Conservation (phyloP, 2,888 invertebrate genomes). For the Nemurella pictetii region DNA sequence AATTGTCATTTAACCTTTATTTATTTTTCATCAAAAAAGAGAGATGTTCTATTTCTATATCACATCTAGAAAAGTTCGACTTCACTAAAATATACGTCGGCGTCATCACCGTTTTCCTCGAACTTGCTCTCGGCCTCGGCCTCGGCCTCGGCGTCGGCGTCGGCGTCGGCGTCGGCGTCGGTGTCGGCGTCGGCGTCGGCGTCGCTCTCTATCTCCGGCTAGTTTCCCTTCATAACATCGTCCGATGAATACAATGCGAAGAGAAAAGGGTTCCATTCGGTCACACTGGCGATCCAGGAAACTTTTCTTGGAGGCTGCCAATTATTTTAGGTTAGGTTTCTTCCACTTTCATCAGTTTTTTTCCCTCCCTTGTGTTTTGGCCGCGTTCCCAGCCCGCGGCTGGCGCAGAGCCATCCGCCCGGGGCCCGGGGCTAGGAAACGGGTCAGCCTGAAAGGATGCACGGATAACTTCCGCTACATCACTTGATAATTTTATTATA, state of each 20-base stretch:
- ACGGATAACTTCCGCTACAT: background rate
- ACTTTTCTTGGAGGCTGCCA: constrained; percentile 27
- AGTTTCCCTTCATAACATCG: background rate
- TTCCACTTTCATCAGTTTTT: constrained; percentile 18
- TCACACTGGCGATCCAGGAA: background rate
- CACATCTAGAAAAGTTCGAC: background rate
- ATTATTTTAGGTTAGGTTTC: constrained; percentile 27
- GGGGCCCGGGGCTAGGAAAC: background rate
- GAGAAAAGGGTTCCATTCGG: background rate
- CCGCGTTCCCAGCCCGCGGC: background rate
- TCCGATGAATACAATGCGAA: constrained; percentile 3
- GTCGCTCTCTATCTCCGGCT: background rate
- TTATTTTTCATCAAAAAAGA: background rate
- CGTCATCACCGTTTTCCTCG: background rate
- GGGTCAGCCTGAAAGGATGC: constrained; percentile 3
- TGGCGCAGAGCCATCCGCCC: background rate
- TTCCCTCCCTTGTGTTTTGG: constrained; percentile 2
- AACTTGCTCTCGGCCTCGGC: too few species aligned
- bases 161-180: background rate
- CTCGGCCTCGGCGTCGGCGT: too few species aligned
- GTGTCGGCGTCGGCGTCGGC: background rate
- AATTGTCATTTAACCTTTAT: constrained; percentile 6
- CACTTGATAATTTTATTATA: background rate
- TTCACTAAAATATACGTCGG: background rate
- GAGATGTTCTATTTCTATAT: background rate